phyloP scores from a whole-genome alignment of 2,113 vertebrate genomes.

The Tinamus guttatus region DNA sequence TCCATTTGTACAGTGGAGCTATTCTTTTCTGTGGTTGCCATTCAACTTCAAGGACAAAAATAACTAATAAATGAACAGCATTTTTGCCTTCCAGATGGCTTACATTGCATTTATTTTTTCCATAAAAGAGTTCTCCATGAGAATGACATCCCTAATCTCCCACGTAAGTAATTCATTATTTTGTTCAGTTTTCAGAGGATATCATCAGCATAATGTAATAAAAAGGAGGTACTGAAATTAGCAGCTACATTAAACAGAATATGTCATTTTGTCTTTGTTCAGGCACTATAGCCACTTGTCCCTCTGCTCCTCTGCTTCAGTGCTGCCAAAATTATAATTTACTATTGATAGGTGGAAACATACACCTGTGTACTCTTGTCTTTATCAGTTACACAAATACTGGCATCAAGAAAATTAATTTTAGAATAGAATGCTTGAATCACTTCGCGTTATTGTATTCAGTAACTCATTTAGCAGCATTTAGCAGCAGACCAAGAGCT shows the following conservation, averaged over 20 bases:
- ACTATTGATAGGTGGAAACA: background rate
- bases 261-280: constrained; percentile 6
- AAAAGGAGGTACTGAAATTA: constrained; percentile 20
- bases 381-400: background rate
- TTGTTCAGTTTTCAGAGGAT: constrained; percentile 27
- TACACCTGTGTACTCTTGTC: background rate
- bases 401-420: background rate
- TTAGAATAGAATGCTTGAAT: background rate
- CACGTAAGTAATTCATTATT: constrained; percentile 41
- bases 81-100: background rate
- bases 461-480: constrained; percentile 5
- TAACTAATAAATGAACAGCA: background rate
- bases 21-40: background rate
- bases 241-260: background rate
- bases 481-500: background rate
- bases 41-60: background rate
- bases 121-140: constrained; percentile 3
- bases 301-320: background rate
- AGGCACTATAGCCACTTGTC: constrained; percentile 14
- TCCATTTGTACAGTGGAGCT: background rate
- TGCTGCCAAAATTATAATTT: background rate
- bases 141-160: constrained; percentile 22
- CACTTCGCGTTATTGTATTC: background rate
- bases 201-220: background rate
- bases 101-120: constrained; percentile 11